Conservation (phyloP, 2,888 invertebrate species). For the Xylophagus ater region DNA sequence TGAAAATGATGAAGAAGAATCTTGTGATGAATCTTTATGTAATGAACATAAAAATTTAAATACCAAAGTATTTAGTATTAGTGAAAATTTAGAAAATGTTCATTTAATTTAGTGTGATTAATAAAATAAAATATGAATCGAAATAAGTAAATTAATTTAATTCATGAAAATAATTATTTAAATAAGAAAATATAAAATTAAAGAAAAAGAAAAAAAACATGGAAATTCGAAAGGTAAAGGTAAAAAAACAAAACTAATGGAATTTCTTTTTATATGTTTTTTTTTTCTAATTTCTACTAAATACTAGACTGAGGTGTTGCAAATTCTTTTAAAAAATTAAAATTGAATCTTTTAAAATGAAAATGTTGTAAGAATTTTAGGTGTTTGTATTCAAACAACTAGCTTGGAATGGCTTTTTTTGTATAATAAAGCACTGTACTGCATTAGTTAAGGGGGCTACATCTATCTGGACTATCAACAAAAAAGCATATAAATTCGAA, state of each 20-base stretch:
- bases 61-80: conserved; percentile 17
- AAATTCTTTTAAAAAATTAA: conserved; percentile 3
- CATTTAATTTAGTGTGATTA: conserved; percentile 8
- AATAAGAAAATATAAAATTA: neutral
- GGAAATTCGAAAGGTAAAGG: conserved; percentile 17
- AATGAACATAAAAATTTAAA: conserved; percentile 13
- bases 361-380: no score
- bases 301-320: conserved; percentile 3
- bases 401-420: no score
- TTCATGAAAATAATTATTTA: no score
- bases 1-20: conserved; percentile 11
- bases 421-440: no score
- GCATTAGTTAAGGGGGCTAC: no score
- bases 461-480: no score
- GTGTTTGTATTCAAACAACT: no score
- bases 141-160: neutral
- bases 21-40: conserved; percentile 11
- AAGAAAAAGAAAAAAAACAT: conserved; percentile 9
- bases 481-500: no score
- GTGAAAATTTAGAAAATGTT: conserved; percentile 16
- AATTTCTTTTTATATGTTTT: neutral
- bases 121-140: neutral
- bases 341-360: no score
- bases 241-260: conserved; percentile 1
- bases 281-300: neutral